Evolutionary conservation across 2,888 invertebrate genomes (phyloP).

Genomic region (Xanthorhoe spadicearia): DNA sequence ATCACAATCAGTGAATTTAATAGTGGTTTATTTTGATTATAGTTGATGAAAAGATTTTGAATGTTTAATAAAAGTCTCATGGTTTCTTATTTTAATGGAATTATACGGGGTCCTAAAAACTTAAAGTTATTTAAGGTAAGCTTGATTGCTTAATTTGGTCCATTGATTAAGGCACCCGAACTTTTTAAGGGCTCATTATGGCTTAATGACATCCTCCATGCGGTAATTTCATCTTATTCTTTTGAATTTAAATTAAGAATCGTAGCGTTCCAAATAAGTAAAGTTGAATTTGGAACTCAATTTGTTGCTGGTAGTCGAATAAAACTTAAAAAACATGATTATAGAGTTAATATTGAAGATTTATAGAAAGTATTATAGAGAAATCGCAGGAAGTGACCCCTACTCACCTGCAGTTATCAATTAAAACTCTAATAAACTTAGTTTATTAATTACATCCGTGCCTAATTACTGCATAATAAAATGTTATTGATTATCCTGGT

Average conservation of each 20-base stretch:
- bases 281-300: conserved; percentile 22
- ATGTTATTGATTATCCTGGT: too few relatives aligned
- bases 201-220: conserved; percentile 38
- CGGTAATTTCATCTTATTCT: conserved; percentile 34
- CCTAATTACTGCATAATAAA: too few relatives aligned
- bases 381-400: too few relatives aligned
- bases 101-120: conserved; percentile 16
- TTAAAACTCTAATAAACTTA: too few relatives aligned
- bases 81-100: not conserved
- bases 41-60: not conserved
- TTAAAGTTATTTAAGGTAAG: conserved; percentile 30
- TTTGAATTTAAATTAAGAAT: conserved; percentile 35
- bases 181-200: conserved; percentile 35
- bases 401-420: too few relatives aligned
- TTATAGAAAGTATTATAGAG: too few relatives aligned
- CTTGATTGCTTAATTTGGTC: conserved; percentile 43
- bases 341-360: not conserved
- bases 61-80: not conserved
- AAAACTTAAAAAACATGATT: not conserved
- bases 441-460: too few relatives aligned
- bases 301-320: not conserved
- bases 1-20: too few relatives aligned
- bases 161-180: conserved; percentile 37
- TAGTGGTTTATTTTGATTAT: too few relatives aligned
- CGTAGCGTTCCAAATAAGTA: conserved; percentile 18